phyloP scores from a whole-genome alignment of 2,797 vertebrate species.

The Sphaeramia orbicularis region DNA sequence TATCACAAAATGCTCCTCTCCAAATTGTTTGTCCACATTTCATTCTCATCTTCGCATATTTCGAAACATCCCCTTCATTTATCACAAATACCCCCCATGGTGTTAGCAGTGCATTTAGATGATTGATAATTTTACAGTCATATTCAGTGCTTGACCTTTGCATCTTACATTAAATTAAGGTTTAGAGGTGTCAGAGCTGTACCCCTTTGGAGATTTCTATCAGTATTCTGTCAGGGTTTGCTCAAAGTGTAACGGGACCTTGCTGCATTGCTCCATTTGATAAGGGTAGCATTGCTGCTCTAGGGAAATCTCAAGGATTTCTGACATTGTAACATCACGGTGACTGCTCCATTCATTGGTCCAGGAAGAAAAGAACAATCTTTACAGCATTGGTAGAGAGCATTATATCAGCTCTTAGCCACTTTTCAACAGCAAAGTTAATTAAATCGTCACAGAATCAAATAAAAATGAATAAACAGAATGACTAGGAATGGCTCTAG shows the following conservation, averaged over 20 bases:
- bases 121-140: conserved; percentile 48
- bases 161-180: conserved; percentile 35
- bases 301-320: conserved; percentile 39
- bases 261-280: conserved; percentile 51
- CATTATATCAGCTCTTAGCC: conserved; percentile 17
- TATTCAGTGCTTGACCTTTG: conserved; percentile 52
- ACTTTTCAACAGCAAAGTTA: background rate
- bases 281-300: conserved; percentile 39
- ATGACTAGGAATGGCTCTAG: background rate
- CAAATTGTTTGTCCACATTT: conserved; percentile 31
- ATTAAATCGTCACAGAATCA: conserved; percentile 18
- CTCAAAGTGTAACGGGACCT: conserved; percentile 41
- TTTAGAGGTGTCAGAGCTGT: conserved; percentile 22
- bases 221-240: conserved; percentile 52
- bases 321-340: conserved; percentile 31
- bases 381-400: background rate
- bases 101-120: conserved; percentile 32
- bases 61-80: conserved; percentile 27
- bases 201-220: conserved; percentile 39
- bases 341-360: conserved; percentile 37
- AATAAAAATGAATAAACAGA: conserved; percentile 25
- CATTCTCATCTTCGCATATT: conserved; percentile 10
- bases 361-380: conserved; percentile 19
- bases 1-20: conserved; percentile 1
- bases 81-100: conserved; percentile 29